Base-by-base conservation (phyloP, 1,140 invertebrate species). In the Hyposmocoma kahamanoa region DNA sequence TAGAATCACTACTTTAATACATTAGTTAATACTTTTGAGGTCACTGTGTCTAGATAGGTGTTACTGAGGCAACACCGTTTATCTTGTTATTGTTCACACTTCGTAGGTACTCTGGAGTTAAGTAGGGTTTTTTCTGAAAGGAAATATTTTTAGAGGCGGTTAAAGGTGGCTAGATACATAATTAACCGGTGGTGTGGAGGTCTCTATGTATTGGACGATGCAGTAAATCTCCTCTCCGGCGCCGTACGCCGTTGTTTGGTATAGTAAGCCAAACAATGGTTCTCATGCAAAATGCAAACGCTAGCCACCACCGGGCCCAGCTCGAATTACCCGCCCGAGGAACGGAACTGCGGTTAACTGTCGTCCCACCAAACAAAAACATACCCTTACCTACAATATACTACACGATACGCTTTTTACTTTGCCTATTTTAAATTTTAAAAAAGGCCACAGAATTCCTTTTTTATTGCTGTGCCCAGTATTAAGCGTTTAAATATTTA, bases 241-340 rank as follows among this genome's bases (percentile, higher is more conserved):
- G 24, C 11, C 47, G 47, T 11, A 11, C 5, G 5, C 5, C 24
- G 24, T 26, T 5, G 24, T 26, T 26, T 11, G 24, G 24, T 26
- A 26, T 26, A 26, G 24, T 26, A 11, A 26, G 24, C 24, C 24
- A 26, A 59, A 69, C 63, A 67, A 63, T 62, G 46, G 53, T 47
- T 34, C 60, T 62, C 63, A 67, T 70, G 56, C 54, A 70, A 70
- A 67, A 70, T 70, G 63, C 67, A 70, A 64, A 64, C 57, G 53
- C 30, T 32, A 53, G 24, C 32, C 13, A 24, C 26, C 24, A 47
- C 46, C 49, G 42, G 30, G n/a, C 24, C 44, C 50, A 41, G 32
- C 21, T 38, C 44, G 45, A 57, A 51, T 54, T 52, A 48, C 53
- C 43, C 32, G 42, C 42, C 5, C 24, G n/a, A 26, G 24, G 24